Base-by-base conservation (phyloP, 2,888 invertebrate genomes). In the Exocentrus adspersus region DNA sequence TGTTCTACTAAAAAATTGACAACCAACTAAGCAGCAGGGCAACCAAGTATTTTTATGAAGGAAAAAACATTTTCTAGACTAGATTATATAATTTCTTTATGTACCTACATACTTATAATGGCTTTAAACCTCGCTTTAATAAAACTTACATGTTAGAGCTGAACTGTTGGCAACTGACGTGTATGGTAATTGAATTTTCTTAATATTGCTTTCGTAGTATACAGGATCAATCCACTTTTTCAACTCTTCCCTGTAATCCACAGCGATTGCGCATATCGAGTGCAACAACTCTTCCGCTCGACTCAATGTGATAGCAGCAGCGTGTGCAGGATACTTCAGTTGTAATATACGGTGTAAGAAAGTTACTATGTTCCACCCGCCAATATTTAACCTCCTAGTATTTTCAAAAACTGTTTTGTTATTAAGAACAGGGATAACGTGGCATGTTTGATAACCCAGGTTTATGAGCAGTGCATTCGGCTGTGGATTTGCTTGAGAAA, bases 321-420 rank as follows among this genome's bases (percentile, higher is more conserved):
- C 88, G 83, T 97, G 97, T 0, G 92, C 93, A 0, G 97, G 96
- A 82, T 97, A 97, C 80, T 97, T 97, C 37, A 97, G 86, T 82
- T 97, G 97, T 37, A 97, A 85, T 50, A 97, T 85, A 65, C 94
- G 88, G 81, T 95, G 94, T 79, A 97, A 85, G 79, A 93, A 97
- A 37, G 87, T 87, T 63, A 92, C 90, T 72, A 97, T 88, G 81
- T 96, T 94, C 79, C 88, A 91, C 24, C 97, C 97, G 75, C 94
- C 94, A 62, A 65, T 85, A 83, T 95, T 95, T 50, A 97, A 89
- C 69, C 97, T 87, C 43, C 95, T 88, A 14, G 91, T 87, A 79
- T 92, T 89, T 37, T 86, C 86, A 60, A 88, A 84, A 75, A 92
- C 89, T 24, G 92, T 87, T 76, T 86, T 84, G 0, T 91, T 90